Evolutionary conservation across 1,140 invertebrate genomes (phyloP).

Genomic region (Drosophila micromelanica): DNA sequence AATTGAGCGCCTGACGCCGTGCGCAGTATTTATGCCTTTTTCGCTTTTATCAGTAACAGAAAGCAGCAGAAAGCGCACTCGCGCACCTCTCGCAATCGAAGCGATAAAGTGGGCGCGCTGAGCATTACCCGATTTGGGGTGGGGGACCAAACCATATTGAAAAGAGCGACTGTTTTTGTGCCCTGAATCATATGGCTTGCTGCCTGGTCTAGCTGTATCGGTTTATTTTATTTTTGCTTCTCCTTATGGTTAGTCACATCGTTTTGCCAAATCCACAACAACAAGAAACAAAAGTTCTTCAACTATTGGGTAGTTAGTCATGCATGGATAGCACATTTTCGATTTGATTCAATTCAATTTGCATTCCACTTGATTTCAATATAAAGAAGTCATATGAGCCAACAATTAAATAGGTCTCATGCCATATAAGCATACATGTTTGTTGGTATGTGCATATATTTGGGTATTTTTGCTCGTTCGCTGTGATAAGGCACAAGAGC

Average conservation of each 20-base stretch:
- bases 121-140: no score
- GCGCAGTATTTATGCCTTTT: conserved; percentile 76
- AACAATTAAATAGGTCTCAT: conserved; percentile 1
- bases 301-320: conserved; percentile 16
- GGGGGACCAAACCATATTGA: conserved; percentile 26
- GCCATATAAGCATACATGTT: neutral
- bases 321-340: conserved; percentile 8
- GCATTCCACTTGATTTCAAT: conserved; percentile 17
- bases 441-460: conserved; percentile 1
- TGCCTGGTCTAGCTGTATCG: neutral
- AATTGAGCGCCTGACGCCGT: conserved; percentile 37
- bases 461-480: conserved; percentile 37
- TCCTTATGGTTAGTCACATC: conserved; percentile 18
- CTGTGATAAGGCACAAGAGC: conserved; percentile 23
- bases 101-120: conserved; percentile 1
- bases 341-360: conserved; percentile 8
- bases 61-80: conserved; percentile 23
- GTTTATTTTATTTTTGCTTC: neutral
- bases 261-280: neutral
- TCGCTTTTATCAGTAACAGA: conserved; percentile 54
- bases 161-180: conserved; percentile 38
- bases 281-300: neutral
- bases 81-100: conserved; percentile 26
- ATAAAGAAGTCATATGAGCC: conserved; percentile 33
- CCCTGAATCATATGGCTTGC: conserved; percentile 27